These are phyloP conservation scores for Stigmatopora argus DNA, from an alignment of 2,113 vertebrate genomes.

Conservation along the genomic window DNA sequence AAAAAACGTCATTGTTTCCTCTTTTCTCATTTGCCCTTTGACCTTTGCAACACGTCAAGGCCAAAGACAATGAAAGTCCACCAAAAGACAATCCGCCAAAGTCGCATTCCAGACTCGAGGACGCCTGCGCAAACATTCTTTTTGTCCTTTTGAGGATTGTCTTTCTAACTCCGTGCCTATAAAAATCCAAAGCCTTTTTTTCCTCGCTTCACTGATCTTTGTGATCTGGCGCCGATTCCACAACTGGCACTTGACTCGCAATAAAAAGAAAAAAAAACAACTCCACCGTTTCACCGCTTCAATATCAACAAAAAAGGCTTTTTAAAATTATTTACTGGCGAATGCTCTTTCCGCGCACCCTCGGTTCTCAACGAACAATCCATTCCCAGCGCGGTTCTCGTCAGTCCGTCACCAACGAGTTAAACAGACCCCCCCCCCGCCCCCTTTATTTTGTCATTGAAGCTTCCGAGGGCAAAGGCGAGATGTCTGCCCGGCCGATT, in stretches of 20 bases:
- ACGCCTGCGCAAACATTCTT: background rate
- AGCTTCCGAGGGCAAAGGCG: no score
- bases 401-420: no score
- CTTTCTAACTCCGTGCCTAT: background rate
- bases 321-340: conserved; percentile 35
- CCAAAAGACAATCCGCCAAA: conserved; percentile 8
- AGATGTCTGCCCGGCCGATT: background rate
- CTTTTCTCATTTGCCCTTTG: conserved; percentile 32
- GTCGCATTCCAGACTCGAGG: no score
- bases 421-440: no score
- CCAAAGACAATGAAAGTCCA: conserved; percentile 65
- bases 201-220: conserved; percentile 46
- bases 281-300: conserved; percentile 41
- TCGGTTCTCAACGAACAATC: no score
- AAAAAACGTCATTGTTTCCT: background rate
- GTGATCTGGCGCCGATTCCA: conserved; percentile 47
- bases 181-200: conserved; percentile 11
- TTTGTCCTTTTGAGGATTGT: background rate
- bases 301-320: conserved; percentile 56
- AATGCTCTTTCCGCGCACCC: conserved; percentile 30
- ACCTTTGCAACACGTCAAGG: conserved; percentile 58
- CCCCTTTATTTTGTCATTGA: background rate
- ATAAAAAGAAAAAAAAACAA: conserved; percentile 46
- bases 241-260: conserved; percentile 51
- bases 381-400: no score